Evolutionary conservation across 1,140 invertebrate genomes (phyloP).

Genomic region (Drosophila albomicans): DNA sequence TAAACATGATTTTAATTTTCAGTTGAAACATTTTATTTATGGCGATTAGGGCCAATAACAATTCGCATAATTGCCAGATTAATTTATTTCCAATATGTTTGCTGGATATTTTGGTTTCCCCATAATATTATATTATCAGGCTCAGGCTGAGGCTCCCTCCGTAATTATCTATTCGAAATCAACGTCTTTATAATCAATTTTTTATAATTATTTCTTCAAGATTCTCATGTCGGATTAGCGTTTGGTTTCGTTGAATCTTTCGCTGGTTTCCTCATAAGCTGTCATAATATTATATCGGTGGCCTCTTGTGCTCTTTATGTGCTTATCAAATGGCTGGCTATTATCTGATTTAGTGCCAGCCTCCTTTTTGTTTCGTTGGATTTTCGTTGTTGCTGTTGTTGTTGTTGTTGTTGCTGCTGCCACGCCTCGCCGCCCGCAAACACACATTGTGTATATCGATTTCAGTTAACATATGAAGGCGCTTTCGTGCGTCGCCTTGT

Average conservation of each 20-base stretch:
- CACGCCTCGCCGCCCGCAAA: constrained; percentile 23
- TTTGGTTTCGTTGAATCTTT: constrained; percentile 6
- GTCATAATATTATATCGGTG: constrained; percentile 44
- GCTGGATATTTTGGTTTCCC: not conserved
- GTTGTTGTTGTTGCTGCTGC: constrained; percentile 2
- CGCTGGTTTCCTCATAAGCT: constrained; percentile 17
- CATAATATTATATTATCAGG: not conserved
- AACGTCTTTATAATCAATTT: too few species aligned
- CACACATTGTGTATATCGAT: constrained; percentile 41
- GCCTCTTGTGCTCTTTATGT: constrained; percentile 12
- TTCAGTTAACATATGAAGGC: constrained; percentile 45
- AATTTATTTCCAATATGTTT: too few species aligned
- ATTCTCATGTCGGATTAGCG: not conserved
- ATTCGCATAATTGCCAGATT: too few species aligned
- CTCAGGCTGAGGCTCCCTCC: not conserved
- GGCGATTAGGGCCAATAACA: too few species aligned
- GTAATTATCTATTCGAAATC: not conserved
- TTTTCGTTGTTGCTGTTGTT: not conserved
- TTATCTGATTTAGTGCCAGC: constrained; percentile 42
- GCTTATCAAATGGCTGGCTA: constrained; percentile 42
- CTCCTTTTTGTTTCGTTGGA: not conserved
- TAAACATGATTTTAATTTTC: too few species aligned
- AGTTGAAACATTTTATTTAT: too few species aligned
- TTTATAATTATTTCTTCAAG: constrained; percentile 1
- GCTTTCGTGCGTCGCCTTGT: constrained; percentile 33